phyloP scores from a whole-genome alignment of 2,888 invertebrate species.

The Drosophila phalerata region DNA sequence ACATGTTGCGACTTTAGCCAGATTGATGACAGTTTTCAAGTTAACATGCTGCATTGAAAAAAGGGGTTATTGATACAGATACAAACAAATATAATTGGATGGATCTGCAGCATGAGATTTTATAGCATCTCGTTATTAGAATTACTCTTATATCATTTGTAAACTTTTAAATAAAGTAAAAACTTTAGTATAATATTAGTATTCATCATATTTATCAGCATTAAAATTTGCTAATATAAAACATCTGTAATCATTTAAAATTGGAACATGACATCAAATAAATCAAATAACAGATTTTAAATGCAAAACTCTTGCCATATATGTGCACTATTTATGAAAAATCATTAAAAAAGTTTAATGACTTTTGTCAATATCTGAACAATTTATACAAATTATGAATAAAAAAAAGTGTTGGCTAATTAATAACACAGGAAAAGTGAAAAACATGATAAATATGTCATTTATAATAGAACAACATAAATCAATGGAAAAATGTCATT shows the following conservation, averaged over 20 bases:
- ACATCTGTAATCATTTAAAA: background rate
- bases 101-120: background rate
- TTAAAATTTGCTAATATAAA: background rate
- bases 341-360: constrained; percentile 4
- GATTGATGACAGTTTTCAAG: constrained; percentile 55
- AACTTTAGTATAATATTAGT: background rate
- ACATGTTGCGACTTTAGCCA: constrained; percentile 42
- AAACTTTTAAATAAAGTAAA: too few species aligned
- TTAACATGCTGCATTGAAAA: constrained; percentile 22
- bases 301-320: constrained; percentile 7
- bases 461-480: constrained; percentile 40
- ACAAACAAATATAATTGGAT: background rate
- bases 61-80: background rate
- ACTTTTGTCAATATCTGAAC: constrained; percentile 4
- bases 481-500: constrained; percentile 49
- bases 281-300: constrained; percentile 6
- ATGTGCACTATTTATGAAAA: background rate
- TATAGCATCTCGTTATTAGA: background rate
- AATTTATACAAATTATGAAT: background rate
- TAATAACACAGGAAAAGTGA: constrained; percentile 8
- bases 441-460: constrained; percentile 36
- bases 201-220: constrained; percentile 1
- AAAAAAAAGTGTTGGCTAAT: constrained; percentile 10
- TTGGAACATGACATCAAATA: background rate
- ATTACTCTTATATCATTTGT: background rate